Conservation (phyloP, 1,140 invertebrate genomes). For the Tetranychus urticae region DNA sequence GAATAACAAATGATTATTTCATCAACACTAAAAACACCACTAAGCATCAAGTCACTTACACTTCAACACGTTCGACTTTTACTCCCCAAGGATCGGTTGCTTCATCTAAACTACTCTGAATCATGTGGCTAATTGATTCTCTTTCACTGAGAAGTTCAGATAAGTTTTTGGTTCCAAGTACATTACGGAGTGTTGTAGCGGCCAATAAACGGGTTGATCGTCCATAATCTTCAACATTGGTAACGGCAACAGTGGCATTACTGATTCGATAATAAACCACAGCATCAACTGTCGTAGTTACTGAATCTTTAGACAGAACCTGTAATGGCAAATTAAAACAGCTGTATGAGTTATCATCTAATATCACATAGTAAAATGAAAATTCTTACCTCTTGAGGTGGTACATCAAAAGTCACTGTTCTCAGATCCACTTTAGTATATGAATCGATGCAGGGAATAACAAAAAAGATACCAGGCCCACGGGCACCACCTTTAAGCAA, state of each 20-base stretch:
- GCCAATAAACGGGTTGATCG: slow-evolving; percentile 38
- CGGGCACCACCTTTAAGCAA: slow-evolving; percentile 13
- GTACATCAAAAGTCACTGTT: slow-evolving; percentile 33
- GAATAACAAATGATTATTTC: too few species aligned
- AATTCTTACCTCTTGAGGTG: slow-evolving; percentile 8
- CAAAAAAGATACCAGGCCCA: slow-evolving; percentile 14
- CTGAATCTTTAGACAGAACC: slow-evolving; percentile 25
- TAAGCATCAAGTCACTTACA: slow-evolving; percentile 17
- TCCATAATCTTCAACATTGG: slow-evolving; percentile 88
- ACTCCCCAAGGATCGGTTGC: slow-evolving; percentile 37
- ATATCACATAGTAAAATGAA: too few species aligned
- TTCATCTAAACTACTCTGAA: slow-evolving; percentile 34
- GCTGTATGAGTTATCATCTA: too few species aligned
- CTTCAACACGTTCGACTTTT: slow-evolving; percentile 35
- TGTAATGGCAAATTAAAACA: slow-evolving; percentile 18
- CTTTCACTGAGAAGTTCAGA: slow-evolving; percentile 69
- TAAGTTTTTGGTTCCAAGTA: slow-evolving; percentile 55
- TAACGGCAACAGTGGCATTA: slow-evolving; percentile 84
- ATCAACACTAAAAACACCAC: too few species aligned
- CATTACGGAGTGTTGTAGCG: slow-evolving; percentile 17
- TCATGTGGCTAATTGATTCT: slow-evolving; percentile 63
- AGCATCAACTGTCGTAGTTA: slow-evolving; percentile 74
- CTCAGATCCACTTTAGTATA: slow-evolving; percentile 30
- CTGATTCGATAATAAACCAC: slow-evolving; percentile 39
- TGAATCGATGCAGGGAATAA: slow-evolving; percentile 17